Evolutionary conservation across 1,140 invertebrate species (phyloP), one percentile per base, ranked within the genome.

Genomic region (Temnothorax longispinosus): DNA sequence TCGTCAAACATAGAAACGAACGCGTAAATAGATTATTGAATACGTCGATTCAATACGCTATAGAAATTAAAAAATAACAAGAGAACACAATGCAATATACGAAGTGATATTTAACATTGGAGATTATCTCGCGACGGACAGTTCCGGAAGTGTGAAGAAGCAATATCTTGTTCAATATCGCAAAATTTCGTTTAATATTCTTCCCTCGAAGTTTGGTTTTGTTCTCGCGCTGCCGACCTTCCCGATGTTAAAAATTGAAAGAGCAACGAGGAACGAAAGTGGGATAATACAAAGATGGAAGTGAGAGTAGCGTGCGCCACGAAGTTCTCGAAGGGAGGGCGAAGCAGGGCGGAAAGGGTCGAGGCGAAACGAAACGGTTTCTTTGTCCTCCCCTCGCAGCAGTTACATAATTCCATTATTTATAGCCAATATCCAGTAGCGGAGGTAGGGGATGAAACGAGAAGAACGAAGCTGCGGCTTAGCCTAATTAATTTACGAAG

Each of bases 361-460:
- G 77, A 77, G 32, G 62, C 52, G 90, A 67, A 88, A 90, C 89
- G 85, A 88, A 91, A 86, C 81, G 74, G 81, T 64, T 69, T 91
- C 87, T 92, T 92, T 87, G 81, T 89, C 65, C 69, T 89, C 78
- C 89, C 88, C 85, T 74, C 38, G 47, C 32, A 54, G 56, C 80
- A 85, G 89, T 92, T 91, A 92, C 88, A 92, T 93, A 92, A 93
- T 93, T 93, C 91, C 92, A 92, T 93, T 93, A 93, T 93, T 93
- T 93, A 92, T 93, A 89, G 89, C 88, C 90, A 90, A 91, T 91
- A 92, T 87, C 85, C 71, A 86, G 58, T 60, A 86, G 58, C 65
- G 65, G 60, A 84, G 60, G 76, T 44, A 35, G 58, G 58, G 88
- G 47, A 84, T 54, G 50, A 69, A 84, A 87, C 38, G 69, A 81